Evolutionary conservation across 2,888 invertebrate species (phyloP), one percentile per base, ranked within the genome.

Genomic region (Cephus rjabovi): DNA sequence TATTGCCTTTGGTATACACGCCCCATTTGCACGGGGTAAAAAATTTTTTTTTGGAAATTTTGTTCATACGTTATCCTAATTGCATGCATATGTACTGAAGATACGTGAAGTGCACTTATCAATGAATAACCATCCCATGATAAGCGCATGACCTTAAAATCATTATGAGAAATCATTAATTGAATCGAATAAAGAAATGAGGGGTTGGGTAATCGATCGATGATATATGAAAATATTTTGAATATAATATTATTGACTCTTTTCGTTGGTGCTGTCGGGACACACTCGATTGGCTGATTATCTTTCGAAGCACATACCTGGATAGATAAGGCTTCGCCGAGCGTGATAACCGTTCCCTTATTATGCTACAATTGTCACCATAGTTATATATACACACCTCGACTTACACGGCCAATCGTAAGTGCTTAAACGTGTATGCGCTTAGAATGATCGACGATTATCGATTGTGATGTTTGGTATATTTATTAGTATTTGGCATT

Each of bases 351-450:
- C 71, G 69, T 70, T 71, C 40, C 40, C 70, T 75, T 75, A 74
- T 75, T 77, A 77, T 76, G 34, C 37, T 30, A 31, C 23, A n/a
- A 37, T 56, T 15, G 75, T 70, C 75, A 70, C 35, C 75, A 23
- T 30, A 15, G 77, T 34, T 77, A 77, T 77, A 77, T 77, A 56
- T 77, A 77, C 71, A 75, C 23, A 34, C 56, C 68, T 33, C 70
- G 31, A 70, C 4, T 30, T 23, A 9, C 56, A 23, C 56, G 23
- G 23, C 2, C 15, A 6, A 23, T 40, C 40, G 23, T 40, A 23
- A 56, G 56, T 56, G 56, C 56, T 23, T 23, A 56, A 56, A 56
- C 56, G 23, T 23, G 23, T 23, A 23, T 23, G 56, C 23, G 23
- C 23, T 56, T 56, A 56, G 23, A 23, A 56, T 56, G 56, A 56